Conservation (phyloP, 1,140 invertebrate genomes). For the Proales similis region DNA sequence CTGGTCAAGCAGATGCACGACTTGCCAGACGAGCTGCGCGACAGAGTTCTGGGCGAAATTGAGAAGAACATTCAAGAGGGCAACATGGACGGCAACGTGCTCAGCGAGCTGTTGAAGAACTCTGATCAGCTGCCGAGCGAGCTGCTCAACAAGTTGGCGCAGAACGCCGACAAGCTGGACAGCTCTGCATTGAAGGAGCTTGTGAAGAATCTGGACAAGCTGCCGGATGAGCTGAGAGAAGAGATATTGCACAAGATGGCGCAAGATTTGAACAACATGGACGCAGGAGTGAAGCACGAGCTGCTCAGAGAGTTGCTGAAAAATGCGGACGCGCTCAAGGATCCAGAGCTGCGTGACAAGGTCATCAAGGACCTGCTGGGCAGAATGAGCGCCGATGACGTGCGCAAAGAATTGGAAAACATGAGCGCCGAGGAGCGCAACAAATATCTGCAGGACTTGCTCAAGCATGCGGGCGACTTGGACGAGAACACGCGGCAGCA, state of each 20-base stretch:
- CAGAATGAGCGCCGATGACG: constrained; percentile 5
- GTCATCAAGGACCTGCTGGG: constrained; percentile 15
- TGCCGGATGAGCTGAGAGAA: constrained; percentile 19
- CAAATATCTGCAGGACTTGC: constrained; percentile 23
- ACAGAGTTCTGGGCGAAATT: constrained; percentile 17
- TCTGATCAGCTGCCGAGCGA: background rate
- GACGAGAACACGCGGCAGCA: constrained; percentile 26
- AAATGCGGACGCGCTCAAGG: constrained; percentile 8
- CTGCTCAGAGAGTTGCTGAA: constrained; percentile 9
- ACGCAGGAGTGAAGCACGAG: constrained; percentile 25
- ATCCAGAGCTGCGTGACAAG: constrained; percentile 18
- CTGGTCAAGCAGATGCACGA: constrained; percentile 34
- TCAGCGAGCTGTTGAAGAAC: constrained; percentile 14
- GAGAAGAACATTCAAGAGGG: constrained; percentile 15
- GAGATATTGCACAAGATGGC: constrained; percentile 12
- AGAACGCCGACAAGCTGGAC: constrained; percentile 28
- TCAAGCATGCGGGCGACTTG: constrained; percentile 18
- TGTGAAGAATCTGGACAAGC: constrained; percentile 24
- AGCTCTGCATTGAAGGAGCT: constrained; percentile 3
- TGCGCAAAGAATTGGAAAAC: constrained; percentile 11
- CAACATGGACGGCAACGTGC: constrained; percentile 26
- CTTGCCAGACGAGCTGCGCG: constrained; percentile 14
- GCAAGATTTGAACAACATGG: constrained; percentile 17
- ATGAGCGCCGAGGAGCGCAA: constrained; percentile 31
- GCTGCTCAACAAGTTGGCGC: background rate